Percentiles rank a stretch among this genome's conserved stretches.
These are phyloP conservation scores for Lepidotrigona ventralis DNA, from an alignment of 1,140 invertebrate species.

Conservation along the genomic window DNA sequence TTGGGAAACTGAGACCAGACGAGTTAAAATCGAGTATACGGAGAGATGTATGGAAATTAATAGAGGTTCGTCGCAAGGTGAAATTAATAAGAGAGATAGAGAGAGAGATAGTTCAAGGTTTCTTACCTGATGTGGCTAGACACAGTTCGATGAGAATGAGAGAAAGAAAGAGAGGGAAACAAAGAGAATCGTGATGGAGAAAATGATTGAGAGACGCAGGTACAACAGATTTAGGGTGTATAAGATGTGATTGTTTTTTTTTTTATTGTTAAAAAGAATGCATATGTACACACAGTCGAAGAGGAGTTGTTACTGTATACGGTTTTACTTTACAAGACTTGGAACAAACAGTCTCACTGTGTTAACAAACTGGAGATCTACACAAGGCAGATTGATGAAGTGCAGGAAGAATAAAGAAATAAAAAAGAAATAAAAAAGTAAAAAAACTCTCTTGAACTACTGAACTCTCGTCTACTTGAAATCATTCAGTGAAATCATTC, in stretches of 20 bases:
- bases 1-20: neutral
- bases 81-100: neutral
- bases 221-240: neutral
- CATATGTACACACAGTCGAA: slow-evolving; percentile 34
- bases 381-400: neutral
- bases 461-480: neutral
- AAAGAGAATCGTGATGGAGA: neutral
- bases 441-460: neutral
- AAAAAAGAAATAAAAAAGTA: no score
- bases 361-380: neutral
- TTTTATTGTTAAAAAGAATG: slow-evolving; percentile 27
- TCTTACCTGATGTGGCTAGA: slow-evolving; percentile 14
- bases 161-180: neutral
- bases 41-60: no score
- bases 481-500: neutral
- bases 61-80: no score
- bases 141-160: neutral
- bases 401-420: neutral
- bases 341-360: neutral
- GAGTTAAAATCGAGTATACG: no score
- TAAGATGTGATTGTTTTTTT: slow-evolving; percentile 6
- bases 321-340: neutral
- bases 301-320: slow-evolving; percentile 7
- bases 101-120: neutral
- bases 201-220: slow-evolving; percentile 26